These are phyloP conservation scores for Peribatodes rhomboidaria DNA, from an alignment of 2,888 invertebrate species.

Conservation along the genomic window DNA sequence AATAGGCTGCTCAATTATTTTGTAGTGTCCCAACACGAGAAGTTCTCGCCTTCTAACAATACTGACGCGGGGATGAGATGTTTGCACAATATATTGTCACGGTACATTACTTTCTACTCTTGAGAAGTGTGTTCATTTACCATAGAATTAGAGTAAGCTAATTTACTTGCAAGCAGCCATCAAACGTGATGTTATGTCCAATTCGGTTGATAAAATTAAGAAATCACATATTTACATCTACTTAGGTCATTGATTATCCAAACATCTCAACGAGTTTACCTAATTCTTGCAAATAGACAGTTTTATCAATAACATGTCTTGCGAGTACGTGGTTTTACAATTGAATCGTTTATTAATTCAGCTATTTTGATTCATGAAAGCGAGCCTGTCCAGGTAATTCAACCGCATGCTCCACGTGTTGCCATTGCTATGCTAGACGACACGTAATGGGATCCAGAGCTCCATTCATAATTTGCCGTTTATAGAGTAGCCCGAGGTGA, in stretches of 20 bases:
- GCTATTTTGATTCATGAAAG: conserved; percentile 31
- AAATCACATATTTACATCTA: conserved; percentile 1
- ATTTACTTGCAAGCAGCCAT: neutral
- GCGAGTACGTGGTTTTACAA: conserved; percentile 29
- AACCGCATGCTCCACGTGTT: conserved; percentile 25
- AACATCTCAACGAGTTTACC: conserved; percentile 17
- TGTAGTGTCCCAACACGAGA: conserved; percentile 60
- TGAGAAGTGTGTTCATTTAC: neutral
- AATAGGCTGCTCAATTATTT: conserved; percentile 72
- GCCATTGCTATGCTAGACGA: conserved; percentile 31
- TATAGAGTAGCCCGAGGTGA: conserved; percentile 40
- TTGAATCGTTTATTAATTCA: conserved; percentile 32
- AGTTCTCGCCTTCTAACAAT: conserved; percentile 44
- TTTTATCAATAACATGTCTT: conserved; percentile 13
- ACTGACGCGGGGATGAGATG: conserved; percentile 43
- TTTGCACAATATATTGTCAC: conserved; percentile 58
- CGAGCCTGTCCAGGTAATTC: conserved; percentile 21
- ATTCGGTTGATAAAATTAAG: conserved; percentile 1
- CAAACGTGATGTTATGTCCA: conserved; percentile 27
- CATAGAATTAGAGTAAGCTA: neutral
- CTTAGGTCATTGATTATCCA: neutral
- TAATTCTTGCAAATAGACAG: conserved; percentile 19
- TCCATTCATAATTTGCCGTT: conserved; percentile 37
- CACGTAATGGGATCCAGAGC: conserved; percentile 27
- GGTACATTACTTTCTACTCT: conserved; percentile 11